These are phyloP conservation scores for Ylistrum balloti DNA, from an alignment of 1,140 invertebrate genomes.

Conservation along the genomic window DNA sequence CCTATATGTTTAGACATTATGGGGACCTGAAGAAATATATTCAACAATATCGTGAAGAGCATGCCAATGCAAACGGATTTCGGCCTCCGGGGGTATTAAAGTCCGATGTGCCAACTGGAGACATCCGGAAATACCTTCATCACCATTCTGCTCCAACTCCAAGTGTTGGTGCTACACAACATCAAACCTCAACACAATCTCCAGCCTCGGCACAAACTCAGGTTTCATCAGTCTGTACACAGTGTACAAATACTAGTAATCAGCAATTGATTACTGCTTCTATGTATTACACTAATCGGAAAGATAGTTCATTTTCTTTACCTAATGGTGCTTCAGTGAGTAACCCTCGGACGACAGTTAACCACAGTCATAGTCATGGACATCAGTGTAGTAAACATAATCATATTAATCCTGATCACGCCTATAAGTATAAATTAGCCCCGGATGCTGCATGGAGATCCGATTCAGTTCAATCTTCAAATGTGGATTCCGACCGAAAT, in stretches of 20 bases:
- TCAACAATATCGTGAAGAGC: conserved; percentile 76
- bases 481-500: conserved; percentile 46
- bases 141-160: conserved; percentile 28
- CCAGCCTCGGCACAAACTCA: not conserved
- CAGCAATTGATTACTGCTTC: not conserved
- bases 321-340: conserved; percentile 6
- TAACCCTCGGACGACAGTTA: not conserved
- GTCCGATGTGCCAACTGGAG: conserved; percentile 50
- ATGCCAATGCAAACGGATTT: conserved; percentile 57
- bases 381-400: conserved; percentile 58
- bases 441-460: conserved; percentile 51
- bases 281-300: conserved; percentile 5
- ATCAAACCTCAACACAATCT: not conserved
- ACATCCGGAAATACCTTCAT: conserved; percentile 50
- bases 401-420: conserved; percentile 50
- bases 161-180: not conserved
- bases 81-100: conserved; percentile 56
- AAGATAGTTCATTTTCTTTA: not conserved
- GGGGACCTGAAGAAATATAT: conserved; percentile 71
- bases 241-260: conserved; percentile 4
- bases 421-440: conserved; percentile 59
- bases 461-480: conserved; percentile 54
- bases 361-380: not conserved
- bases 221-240: not conserved
- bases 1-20: conserved; percentile 77